These are phyloP conservation scores for Ectemnius continuus DNA, from an alignment of 2,888 invertebrate species.

Conservation along the genomic window DNA sequence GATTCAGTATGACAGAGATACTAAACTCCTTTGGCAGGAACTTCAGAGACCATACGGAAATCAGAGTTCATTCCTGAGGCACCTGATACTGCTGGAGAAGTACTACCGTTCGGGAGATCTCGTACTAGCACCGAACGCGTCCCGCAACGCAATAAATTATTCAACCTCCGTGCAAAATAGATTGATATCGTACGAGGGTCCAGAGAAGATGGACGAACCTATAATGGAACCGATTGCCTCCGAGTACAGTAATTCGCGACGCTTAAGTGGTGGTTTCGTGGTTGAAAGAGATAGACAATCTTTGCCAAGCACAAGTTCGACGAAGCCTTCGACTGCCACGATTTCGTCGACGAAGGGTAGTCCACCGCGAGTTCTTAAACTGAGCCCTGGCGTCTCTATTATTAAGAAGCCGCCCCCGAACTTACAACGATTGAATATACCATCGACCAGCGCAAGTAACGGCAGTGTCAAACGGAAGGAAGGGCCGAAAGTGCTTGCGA, in stretches of 20 bases:
- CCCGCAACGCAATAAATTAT: slow-evolving; percentile 87
- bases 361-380: slow-evolving; percentile 65
- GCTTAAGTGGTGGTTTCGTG: slow-evolving; percentile 73
- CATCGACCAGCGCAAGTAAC: slow-evolving; percentile 60
- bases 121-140: slow-evolving; percentile 85
- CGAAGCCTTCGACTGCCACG: slow-evolving; percentile 33
- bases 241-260: slow-evolving; percentile 69
- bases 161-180: slow-evolving; percentile 90
- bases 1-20: slow-evolving; percentile 90
- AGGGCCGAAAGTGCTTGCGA: slow-evolving; percentile 83
- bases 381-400: slow-evolving; percentile 74
- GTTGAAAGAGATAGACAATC: slow-evolving; percentile 67
- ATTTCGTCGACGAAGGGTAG: slow-evolving; percentile 45
- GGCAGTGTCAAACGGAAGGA: slow-evolving; percentile 73
- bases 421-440: slow-evolving; percentile 69
- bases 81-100: slow-evolving; percentile 89
- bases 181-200: slow-evolving; percentile 85
- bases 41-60: slow-evolving; percentile 92
- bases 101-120: slow-evolving; percentile 90
- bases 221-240: slow-evolving; percentile 70
- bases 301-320: slow-evolving; percentile 55
- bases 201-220: slow-evolving; percentile 75
- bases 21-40: slow-evolving; percentile 89
- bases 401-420: slow-evolving; percentile 76
- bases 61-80: slow-evolving; percentile 90